phyloP scores from a whole-genome alignment of 2,113 vertebrate species.

The Siphamia tubifer region DNA sequence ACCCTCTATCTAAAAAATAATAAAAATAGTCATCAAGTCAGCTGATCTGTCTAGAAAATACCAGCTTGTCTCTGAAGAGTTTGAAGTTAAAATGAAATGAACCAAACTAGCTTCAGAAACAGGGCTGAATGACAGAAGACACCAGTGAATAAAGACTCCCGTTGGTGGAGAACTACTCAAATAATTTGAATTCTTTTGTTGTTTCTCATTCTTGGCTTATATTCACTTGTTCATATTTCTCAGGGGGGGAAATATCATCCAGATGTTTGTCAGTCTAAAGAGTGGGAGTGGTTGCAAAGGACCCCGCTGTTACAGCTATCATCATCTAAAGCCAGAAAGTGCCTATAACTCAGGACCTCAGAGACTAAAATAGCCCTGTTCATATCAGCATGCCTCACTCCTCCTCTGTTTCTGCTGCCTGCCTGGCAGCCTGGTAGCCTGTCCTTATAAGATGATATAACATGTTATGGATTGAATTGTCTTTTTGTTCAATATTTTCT shows the following conservation, averaged over 20 bases:
- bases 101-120: neutral
- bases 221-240: slow-evolving; percentile 6
- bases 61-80: neutral
- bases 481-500: slow-evolving; percentile 11
- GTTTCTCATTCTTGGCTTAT: neutral
- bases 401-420: slow-evolving; percentile 57
- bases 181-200: neutral
- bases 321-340: slow-evolving; percentile 60
- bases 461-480: slow-evolving; percentile 18
- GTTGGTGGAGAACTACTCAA: neutral
- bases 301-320: slow-evolving; percentile 42
- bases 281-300: slow-evolving; percentile 21
- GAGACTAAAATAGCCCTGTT: slow-evolving; percentile 73
- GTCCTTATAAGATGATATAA: slow-evolving; percentile 52
- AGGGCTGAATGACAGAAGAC: too few species aligned
- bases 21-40: neutral
- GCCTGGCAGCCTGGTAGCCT: slow-evolving; percentile 55
- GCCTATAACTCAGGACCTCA: slow-evolving; percentile 44
- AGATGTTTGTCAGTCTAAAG: slow-evolving; percentile 28
- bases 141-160: too few species aligned
- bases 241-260: neutral
- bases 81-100: neutral
- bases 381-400: slow-evolving; percentile 66
- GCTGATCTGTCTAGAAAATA: neutral
- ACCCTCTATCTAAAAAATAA: neutral